Conservation (phyloP, 2,113 vertebrate genomes). For the Petrocephalus zakoni region DNA sequence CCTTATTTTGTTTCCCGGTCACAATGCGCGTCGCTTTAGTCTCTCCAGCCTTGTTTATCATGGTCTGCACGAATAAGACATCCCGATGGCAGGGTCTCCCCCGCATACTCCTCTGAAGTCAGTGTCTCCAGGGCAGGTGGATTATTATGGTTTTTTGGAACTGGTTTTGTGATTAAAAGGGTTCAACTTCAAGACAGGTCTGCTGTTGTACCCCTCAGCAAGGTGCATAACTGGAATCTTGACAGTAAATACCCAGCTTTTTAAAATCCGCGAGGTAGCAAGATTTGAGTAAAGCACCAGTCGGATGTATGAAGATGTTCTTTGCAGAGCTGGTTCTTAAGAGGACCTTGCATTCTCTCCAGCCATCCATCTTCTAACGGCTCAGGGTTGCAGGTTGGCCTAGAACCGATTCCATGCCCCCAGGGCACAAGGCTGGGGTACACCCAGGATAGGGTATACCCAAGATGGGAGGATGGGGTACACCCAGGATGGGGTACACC, state of each 20-base stretch:
- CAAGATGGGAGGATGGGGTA: not conserved
- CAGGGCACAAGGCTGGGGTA: not conserved
- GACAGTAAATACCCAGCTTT: not conserved
- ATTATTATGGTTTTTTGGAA: not conserved
- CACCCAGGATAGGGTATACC: not conserved
- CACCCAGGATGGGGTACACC: not conserved
- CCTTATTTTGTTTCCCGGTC: not conserved
- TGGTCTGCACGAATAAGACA: not conserved
- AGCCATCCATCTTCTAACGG: not conserved
- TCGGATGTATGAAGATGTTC: not conserved
- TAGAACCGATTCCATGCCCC: not conserved
- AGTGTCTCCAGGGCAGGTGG: not conserved
- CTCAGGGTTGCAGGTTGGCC: not conserved
- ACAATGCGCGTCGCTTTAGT: not conserved
- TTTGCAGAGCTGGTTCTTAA: not conserved
- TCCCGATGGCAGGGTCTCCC: not conserved
- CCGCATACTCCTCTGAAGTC: not conserved
- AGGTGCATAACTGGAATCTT: not conserved
- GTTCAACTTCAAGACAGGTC: not conserved
- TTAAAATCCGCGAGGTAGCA: not conserved
- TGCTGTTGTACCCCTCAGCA: not conserved
- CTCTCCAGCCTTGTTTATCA: not conserved
- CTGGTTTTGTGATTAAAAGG: not conserved
- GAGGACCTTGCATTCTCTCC: not conserved
- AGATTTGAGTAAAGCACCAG: not conserved